Evolutionary conservation across 2,797 vertebrate species (phyloP).

Genomic region (Labeo calbasu): DNA sequence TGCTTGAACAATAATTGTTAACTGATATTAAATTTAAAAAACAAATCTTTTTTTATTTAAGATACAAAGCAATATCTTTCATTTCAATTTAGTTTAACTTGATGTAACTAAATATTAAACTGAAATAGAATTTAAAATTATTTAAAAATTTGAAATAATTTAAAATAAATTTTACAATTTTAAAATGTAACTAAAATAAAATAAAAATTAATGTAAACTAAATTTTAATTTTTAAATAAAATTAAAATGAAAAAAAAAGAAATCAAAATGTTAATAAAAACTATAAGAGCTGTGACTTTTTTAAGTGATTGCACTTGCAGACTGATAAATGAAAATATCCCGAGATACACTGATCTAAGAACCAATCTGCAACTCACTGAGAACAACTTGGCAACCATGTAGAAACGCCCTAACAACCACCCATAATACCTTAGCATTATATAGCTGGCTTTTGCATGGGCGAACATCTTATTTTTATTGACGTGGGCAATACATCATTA

Average conservation of each 20-base stretch:
- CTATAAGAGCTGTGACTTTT: too few species aligned
- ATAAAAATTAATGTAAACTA: too few species aligned
- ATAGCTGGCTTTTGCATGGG: not conserved
- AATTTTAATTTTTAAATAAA: too few species aligned
- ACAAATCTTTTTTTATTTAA: too few species aligned
- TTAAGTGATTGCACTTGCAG: not conserved
- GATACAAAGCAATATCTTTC: too few species aligned
- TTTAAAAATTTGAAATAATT: too few species aligned
- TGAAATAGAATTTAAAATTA: too few species aligned
- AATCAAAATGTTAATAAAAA: not conserved
- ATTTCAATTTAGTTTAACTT: too few species aligned
- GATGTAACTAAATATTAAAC: too few species aligned
- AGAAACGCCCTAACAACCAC: not conserved
- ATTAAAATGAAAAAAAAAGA: not conserved
- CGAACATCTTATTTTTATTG: slow-evolving; percentile 21
- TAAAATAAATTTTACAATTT: too few species aligned
- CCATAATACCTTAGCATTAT: not conserved
- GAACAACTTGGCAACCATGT: not conserved
- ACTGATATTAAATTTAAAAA: not conserved
- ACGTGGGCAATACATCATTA: slow-evolving; percentile 7
- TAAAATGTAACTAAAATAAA: not conserved
- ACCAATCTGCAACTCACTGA: not conserved
- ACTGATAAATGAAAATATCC: not conserved
- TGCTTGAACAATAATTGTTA: too few species aligned
- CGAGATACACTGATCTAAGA: not conserved